These are phyloP conservation scores for Ailurus styani DNA, from an alignment of 2,113 vertebrate species.

Conservation along the genomic window DNA sequence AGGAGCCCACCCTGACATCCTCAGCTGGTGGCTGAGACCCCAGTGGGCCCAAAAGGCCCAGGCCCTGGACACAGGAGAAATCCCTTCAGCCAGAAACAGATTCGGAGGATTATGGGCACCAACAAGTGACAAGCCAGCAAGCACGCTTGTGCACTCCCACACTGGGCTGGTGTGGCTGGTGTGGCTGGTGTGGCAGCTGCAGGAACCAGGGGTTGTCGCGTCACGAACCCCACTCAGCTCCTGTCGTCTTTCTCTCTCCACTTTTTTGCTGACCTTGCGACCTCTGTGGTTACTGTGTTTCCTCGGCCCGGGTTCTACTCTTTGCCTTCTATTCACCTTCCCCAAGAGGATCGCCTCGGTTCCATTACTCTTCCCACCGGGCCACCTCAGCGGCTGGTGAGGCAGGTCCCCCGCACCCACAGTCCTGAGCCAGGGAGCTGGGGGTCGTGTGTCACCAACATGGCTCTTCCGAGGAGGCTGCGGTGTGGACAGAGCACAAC, in stretches of 20 bases:
- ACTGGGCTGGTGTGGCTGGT: background rate
- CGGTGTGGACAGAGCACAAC: background rate
- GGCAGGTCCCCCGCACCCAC: background rate
- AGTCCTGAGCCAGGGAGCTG: background rate
- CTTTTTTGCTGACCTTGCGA: background rate
- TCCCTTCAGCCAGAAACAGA: background rate
- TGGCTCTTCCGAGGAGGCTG: background rate
- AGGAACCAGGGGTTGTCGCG: background rate
- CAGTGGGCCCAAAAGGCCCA: background rate
- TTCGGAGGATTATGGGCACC: background rate
- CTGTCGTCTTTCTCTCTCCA: background rate
- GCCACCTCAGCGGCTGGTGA: background rate
- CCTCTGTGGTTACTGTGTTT: background rate
- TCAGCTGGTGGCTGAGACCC: background rate
- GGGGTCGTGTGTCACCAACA: background rate
- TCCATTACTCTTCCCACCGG: background rate
- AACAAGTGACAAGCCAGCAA: background rate
- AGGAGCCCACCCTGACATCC: background rate
- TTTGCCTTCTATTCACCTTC: background rate
- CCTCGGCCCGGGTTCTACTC: background rate
- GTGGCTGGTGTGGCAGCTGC: background rate
- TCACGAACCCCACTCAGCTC: background rate
- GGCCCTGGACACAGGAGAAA: rapidly evolving
- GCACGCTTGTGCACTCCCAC: background rate
- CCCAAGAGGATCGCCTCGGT: background rate